These are phyloP conservation scores for Anoura caudifer DNA, from an alignment of 2,113 vertebrate genomes.

Conservation along the genomic window DNA sequence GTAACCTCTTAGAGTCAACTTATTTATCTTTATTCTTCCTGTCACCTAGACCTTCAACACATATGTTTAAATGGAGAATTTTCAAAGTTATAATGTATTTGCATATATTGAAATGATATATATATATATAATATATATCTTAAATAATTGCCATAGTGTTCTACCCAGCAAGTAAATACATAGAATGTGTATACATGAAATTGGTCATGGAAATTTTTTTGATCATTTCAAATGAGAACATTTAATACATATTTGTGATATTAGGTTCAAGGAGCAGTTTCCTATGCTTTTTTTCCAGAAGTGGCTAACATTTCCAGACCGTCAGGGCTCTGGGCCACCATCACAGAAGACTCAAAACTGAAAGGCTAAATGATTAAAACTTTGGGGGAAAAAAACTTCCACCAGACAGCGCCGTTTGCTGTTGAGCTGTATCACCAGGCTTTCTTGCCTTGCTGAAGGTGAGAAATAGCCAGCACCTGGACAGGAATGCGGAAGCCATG, in stretches of 20 bases:
- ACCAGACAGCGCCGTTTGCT: background rate
- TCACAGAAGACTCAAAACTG: background rate
- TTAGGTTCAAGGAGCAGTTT: background rate
- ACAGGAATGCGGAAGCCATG: background rate
- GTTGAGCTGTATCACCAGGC: background rate
- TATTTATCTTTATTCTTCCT: background rate
- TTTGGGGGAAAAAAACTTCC: background rate
- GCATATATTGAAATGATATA: background rate
- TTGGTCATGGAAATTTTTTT: background rate
- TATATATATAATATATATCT: background rate
- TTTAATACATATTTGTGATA: background rate
- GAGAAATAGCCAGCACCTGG: background rate
- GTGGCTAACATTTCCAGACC: background rate
- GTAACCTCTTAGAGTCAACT: background rate
- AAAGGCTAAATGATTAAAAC: background rate
- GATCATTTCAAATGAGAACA: background rate
- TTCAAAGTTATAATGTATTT: background rate
- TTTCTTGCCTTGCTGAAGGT: background rate
- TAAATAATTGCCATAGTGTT: background rate
- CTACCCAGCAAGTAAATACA: background rate
- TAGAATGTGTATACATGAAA: background rate
- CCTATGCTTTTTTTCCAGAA: background rate
- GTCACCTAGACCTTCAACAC: background rate
- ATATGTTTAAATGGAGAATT: background rate
- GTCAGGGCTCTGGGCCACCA: background rate